Conservation (phyloP, 1,140 invertebrate genomes). For the Trichoplusia ni region DNA sequence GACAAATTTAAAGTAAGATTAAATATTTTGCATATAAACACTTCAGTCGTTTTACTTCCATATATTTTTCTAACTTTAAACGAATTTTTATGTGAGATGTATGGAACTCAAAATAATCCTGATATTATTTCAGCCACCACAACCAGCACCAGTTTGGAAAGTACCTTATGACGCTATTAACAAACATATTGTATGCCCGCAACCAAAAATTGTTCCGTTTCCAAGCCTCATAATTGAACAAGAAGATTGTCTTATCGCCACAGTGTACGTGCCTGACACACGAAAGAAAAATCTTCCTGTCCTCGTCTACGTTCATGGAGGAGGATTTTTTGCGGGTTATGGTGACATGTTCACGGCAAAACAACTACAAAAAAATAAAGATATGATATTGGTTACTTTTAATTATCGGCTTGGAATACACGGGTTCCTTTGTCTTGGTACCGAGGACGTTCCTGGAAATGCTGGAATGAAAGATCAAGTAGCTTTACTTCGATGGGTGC, state of each 20-base stretch:
- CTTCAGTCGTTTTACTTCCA: too few species aligned
- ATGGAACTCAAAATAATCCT: constrained; percentile 79
- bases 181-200: constrained; percentile 51
- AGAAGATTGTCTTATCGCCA: constrained; percentile 43
- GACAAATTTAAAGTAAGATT: constrained; percentile 58
- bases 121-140: constrained; percentile 49
- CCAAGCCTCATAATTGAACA: constrained; percentile 40
- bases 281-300: constrained; percentile 55
- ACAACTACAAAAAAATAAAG: constrained; percentile 41
- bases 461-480: constrained; percentile 53
- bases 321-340: constrained; percentile 42
- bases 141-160: constrained; percentile 45
- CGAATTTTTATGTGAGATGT: constrained; percentile 80
- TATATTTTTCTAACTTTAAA: not conserved
- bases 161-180: constrained; percentile 50
- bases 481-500: constrained; percentile 40
- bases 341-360: constrained; percentile 24
- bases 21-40: too few species aligned
- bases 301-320: constrained; percentile 54
- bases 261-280: constrained; percentile 38
- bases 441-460: constrained; percentile 45
- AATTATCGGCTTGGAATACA: constrained; percentile 45
- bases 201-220: too few species aligned
- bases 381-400: too few species aligned
- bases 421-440: constrained; percentile 47